Percentiles rank a stretch among this genome's conserved stretches.
phyloP scores from a whole-genome alignment of 2,888 invertebrate species.

The Rapana venosa region DNA sequence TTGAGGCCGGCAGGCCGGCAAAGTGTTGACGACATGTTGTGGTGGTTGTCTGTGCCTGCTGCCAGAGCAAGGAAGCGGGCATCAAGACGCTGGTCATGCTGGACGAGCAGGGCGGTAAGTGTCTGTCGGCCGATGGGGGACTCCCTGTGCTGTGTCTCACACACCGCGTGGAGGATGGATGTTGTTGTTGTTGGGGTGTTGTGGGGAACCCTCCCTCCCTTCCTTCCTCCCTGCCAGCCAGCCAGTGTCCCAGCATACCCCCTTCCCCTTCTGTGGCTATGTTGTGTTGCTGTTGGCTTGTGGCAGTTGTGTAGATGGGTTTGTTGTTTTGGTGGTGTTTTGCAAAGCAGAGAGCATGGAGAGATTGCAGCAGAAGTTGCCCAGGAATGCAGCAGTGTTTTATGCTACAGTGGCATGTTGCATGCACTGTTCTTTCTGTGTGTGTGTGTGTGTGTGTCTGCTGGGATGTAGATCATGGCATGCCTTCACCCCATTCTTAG shows the following conservation, averaged over 20 bases:
- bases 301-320: neutral
- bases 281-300: neutral
- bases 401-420: too few species aligned
- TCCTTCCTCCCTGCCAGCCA: neutral
- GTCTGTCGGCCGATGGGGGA: too few species aligned
- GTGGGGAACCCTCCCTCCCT: neutral
- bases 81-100: slow-evolving; percentile 99
- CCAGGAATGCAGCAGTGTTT: too few species aligned
- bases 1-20: neutral
- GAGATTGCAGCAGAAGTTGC: neutral
- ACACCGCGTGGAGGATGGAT: neutral
- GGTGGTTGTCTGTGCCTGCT: slow-evolving; percentile 45
- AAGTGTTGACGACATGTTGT: neutral
- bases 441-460: too few species aligned
- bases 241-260: neutral
- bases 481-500: too few species aligned
- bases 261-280: neutral
- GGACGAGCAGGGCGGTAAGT: slow-evolving; percentile 99
- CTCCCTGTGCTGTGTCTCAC: neutral
- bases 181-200: neutral
- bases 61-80: slow-evolving; percentile 99
- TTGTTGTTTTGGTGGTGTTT: neutral
- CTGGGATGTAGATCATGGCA: too few species aligned
- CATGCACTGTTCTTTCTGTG: too few species aligned
- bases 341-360: neutral